These are phyloP conservation scores for Orchestia grillus DNA, from an alignment of 1,140 invertebrate species.

Conservation along the genomic window DNA sequence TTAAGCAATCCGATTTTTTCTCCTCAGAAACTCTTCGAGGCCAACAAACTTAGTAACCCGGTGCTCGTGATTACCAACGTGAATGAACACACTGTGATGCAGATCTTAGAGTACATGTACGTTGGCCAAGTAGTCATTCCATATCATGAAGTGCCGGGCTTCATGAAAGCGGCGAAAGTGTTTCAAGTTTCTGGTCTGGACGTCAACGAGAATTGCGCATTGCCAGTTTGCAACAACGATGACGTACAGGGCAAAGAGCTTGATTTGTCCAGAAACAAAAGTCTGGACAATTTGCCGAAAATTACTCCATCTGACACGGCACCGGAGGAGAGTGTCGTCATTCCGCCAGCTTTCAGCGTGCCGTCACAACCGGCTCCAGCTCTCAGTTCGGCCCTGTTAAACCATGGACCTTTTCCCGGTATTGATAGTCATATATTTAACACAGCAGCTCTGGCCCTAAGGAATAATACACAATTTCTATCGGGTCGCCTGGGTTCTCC, in stretches of 20 bases:
- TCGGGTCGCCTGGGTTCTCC: slow-evolving; percentile 6
- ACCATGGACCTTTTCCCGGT: not conserved
- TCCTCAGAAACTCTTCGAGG: not conserved
- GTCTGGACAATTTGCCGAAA: not conserved
- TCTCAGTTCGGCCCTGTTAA: not conserved
- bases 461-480: not conserved
- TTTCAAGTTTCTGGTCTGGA: slow-evolving; percentile 9
- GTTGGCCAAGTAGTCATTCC: not conserved
- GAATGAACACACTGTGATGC: not conserved
- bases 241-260: slow-evolving; percentile 32
- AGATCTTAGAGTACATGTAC: slow-evolving; percentile 11
- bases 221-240: not conserved
- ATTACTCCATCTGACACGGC: not conserved
- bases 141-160: not conserved
- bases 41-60: not conserved
- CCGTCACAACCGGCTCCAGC: not conserved
- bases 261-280: not conserved
- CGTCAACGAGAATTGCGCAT: not conserved
- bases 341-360: not conserved
- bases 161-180: not conserved
- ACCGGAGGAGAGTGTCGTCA: not conserved
- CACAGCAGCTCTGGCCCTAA: not conserved
- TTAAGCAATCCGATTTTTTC: not conserved
- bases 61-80: slow-evolving; percentile 13
- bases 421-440: not conserved